Evolutionary conservation across 1,140 invertebrate genomes (phyloP).

Genomic region (Drosophila ogumai): DNA sequence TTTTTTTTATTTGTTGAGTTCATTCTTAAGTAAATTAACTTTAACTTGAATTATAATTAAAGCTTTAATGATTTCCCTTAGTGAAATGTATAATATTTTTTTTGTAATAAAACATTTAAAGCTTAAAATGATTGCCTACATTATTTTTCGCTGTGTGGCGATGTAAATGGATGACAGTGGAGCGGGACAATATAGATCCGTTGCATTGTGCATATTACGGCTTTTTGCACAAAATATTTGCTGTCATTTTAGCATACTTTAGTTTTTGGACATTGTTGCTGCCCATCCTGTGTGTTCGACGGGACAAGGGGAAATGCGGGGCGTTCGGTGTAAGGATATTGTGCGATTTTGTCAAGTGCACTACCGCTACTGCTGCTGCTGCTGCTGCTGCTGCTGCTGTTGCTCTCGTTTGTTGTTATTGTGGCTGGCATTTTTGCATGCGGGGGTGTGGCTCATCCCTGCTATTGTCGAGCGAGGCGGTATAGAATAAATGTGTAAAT

Average conservation of each 20-base stretch:
- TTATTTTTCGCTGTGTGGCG: background rate
- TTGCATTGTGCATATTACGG: constrained; percentile 61
- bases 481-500: constrained; percentile 34
- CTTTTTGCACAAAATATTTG: constrained; percentile 72
- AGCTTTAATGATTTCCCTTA: background rate
- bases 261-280: constrained; percentile 52
- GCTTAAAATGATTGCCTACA: too few relatives aligned
- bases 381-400: background rate
- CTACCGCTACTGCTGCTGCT: constrained; percentile 37
- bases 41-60: background rate
- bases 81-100: background rate
- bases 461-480: constrained; percentile 6
- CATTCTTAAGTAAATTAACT: background rate
- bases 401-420: constrained; percentile 22
- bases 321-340: constrained; percentile 15
- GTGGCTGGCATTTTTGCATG: constrained; percentile 28
- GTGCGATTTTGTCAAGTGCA: constrained; percentile 79
- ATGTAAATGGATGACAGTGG: constrained; percentile 37
- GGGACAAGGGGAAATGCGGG: constrained; percentile 5
- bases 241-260: constrained; percentile 64
- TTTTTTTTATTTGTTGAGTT: too few relatives aligned
- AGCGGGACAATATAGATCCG: constrained; percentile 25
- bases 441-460: constrained; percentile 25
- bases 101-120: background rate
- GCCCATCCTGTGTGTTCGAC: constrained; percentile 33